These are phyloP conservation scores for Beroe forskalii DNA, from an alignment of 37 sponge, comb jelly and placozoan species.

Conservation along the genomic window DNA sequence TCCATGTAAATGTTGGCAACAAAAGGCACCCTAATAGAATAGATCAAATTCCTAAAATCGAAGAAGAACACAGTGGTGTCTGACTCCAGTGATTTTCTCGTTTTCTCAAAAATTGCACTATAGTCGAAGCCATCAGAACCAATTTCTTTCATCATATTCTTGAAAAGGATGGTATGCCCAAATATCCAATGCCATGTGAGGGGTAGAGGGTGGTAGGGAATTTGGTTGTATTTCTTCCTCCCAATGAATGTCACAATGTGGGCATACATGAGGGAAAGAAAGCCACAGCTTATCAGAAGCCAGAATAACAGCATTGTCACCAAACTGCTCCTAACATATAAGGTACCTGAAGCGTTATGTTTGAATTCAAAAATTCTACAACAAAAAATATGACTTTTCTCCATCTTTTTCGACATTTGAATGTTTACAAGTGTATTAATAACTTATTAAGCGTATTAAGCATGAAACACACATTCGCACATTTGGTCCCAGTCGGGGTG, in stretches of 20 bases:
- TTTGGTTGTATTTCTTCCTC: slow-evolving; percentile 2
- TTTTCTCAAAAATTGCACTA: neutral
- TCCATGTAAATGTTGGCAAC: neutral
- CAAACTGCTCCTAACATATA: no score
- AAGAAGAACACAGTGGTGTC: neutral
- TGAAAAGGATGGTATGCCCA: neutral
- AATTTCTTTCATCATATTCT: neutral
- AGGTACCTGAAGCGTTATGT: no score
- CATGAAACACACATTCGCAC: no score
- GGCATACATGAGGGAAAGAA: neutral
- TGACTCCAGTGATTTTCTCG: neutral
- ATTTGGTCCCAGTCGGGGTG: no score
- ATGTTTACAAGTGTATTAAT: no score
- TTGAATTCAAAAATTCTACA: no score
- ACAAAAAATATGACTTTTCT: no score
- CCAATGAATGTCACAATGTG: neutral
- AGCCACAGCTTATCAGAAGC: no score
- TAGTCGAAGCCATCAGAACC: neutral
- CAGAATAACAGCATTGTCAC: no score
- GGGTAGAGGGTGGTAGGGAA: slow-evolving; percentile 31
- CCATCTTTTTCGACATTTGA: no score
- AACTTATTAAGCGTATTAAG: no score
- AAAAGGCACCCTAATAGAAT: neutral
- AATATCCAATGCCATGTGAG: neutral
- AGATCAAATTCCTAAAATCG: neutral